phyloP scores from a whole-genome alignment of 2,888 invertebrate genomes.

The Colletes collaris region DNA sequence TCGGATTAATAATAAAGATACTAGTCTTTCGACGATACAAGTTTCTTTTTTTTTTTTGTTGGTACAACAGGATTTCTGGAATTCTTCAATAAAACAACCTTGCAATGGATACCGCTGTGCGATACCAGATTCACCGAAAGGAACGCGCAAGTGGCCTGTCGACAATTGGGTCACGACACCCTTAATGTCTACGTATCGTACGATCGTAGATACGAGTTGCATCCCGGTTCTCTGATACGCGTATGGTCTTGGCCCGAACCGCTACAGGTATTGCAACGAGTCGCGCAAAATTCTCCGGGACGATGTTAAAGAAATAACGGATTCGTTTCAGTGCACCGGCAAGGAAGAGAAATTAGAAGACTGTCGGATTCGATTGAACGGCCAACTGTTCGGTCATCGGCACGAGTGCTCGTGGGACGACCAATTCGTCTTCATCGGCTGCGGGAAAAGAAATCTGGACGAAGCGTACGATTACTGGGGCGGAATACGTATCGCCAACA shows the following conservation, averaged over 20 bases:
- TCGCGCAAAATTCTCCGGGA: too few species aligned
- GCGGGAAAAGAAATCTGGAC: slow-evolving; percentile 89
- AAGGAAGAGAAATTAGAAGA: slow-evolving; percentile 90
- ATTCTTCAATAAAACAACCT: slow-evolving; percentile 96
- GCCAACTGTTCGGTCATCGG: slow-evolving; percentile 93
- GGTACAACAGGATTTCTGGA: slow-evolving; percentile 91
- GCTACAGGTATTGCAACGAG: slow-evolving; percentile 84
- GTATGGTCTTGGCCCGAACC: slow-evolving; percentile 99
- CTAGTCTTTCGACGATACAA: too few species aligned
- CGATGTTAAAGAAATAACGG: too few species aligned
- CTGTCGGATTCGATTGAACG: slow-evolving; percentile 95
- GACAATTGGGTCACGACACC: slow-evolving; percentile 94
- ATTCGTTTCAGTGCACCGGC: slow-evolving; percentile 86
- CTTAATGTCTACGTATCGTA: slow-evolving; percentile 95
- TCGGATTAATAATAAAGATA: too few species aligned
- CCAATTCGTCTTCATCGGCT: slow-evolving; percentile 96
- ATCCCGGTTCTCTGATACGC: slow-evolving; percentile 93
- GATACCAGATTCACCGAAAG: slow-evolving; percentile 97
- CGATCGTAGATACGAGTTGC: slow-evolving; percentile 93
- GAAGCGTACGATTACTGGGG: slow-evolving; percentile 94
- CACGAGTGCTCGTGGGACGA: slow-evolving; percentile 95
- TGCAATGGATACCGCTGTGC: slow-evolving; percentile 98
- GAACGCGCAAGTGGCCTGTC: slow-evolving; percentile 98
- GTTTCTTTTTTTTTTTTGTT: too few species aligned
- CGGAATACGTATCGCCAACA: slow-evolving; percentile 95